A percentile compares a stretch with the other conserved stretches of the same genome.
Evolutionary conservation across 1,140 invertebrate species (phyloP).

Genomic region (Magallana ariakensis): DNA sequence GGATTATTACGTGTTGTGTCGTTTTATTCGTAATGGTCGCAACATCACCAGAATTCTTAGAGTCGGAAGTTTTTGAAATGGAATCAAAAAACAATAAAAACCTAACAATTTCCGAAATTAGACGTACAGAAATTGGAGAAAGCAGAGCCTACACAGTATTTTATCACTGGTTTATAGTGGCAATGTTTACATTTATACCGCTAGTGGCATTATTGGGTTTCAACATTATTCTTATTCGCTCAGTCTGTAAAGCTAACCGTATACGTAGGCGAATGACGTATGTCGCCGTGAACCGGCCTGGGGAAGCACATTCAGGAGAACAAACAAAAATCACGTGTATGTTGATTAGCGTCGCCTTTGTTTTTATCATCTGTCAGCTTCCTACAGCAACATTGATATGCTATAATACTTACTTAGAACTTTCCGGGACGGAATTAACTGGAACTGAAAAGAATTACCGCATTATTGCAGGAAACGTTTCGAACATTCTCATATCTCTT

Average conservation of each 20-base stretch:
- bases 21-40: constrained; percentile 56
- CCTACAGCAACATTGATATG: constrained; percentile 52
- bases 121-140: constrained; percentile 42
- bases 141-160: constrained; percentile 38
- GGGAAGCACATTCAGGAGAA: constrained; percentile 45
- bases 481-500: constrained; percentile 86
- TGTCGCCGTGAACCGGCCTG: constrained; percentile 30
- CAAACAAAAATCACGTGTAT: constrained; percentile 58
- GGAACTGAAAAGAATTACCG: constrained; percentile 70
- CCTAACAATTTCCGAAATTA: constrained; percentile 3
- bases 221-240: constrained; percentile 53
- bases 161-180: constrained; percentile 53
- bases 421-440: constrained; percentile 47
- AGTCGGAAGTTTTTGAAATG: constrained; percentile 59
- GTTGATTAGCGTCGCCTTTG: constrained; percentile 56
- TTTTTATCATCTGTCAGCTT: constrained; percentile 60
- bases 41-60: constrained; percentile 67
- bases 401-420: constrained; percentile 48
- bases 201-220: constrained; percentile 50
- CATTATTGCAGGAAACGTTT: constrained; percentile 85
- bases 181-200: constrained; percentile 55
- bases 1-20: constrained; percentile 57
- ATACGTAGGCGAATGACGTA: constrained; percentile 55
- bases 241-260: constrained; percentile 54
- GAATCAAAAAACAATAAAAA: constrained; percentile 24